A percentile compares a stretch with the other conserved stretches of the same genome.
Conservation (phyloP, 2,888 invertebrate species). For the Ormyrus labotus region DNA sequence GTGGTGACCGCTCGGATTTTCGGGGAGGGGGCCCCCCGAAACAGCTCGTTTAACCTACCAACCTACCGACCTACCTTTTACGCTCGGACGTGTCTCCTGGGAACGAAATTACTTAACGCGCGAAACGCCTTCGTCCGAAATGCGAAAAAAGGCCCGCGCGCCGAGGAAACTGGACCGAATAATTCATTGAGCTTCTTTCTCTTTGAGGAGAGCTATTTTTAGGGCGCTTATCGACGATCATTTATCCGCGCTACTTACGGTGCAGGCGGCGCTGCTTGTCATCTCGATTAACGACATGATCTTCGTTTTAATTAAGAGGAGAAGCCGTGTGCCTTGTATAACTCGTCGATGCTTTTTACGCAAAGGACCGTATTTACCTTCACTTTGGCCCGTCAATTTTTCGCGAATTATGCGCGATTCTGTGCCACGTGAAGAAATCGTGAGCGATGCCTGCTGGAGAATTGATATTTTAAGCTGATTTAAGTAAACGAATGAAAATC, state of each 20-base stretch:
- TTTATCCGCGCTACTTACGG: no score
- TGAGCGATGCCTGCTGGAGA: no score
- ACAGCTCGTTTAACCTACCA: slow-evolving; percentile 40
- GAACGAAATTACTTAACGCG: background rate
- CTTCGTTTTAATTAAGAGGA: background rate
- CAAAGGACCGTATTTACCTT: no score
- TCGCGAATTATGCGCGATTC: no score
- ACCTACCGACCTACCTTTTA: slow-evolving; percentile 49
- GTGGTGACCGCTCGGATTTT: slow-evolving; percentile 45
- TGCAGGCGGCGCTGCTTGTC: background rate
- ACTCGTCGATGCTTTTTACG: background rate
- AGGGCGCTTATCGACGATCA: slow-evolving; percentile 4
- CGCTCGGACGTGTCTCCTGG: background rate
- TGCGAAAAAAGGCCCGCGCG: background rate
- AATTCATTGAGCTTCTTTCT: background rate
- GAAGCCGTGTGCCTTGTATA: background rate
- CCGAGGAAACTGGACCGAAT: background rate
- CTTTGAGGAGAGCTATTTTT: slow-evolving; percentile 8
- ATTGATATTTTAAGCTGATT: no score
- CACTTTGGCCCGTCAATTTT: no score
- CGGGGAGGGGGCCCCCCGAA: background rate
- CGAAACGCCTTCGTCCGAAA: background rate
- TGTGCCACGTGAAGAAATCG: no score
- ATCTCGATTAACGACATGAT: background rate
- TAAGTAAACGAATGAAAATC: no score